phyloP scores from a whole-genome alignment of 2,113 vertebrate species.

The Chaetorhynchus papuensis region DNA sequence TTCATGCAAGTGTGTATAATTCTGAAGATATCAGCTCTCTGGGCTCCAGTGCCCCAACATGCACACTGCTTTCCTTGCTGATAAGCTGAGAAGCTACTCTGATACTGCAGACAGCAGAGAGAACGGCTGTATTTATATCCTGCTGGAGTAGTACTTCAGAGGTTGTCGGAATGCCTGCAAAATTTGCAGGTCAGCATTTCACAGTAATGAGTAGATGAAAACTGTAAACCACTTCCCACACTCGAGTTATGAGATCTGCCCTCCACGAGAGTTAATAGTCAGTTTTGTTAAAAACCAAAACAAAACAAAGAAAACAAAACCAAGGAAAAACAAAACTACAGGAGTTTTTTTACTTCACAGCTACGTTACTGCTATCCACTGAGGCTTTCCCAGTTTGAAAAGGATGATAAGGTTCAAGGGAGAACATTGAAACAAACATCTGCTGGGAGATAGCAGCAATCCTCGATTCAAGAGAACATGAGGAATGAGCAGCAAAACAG shows the following conservation, averaged over 20 bases:
- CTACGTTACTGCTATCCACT: background rate
- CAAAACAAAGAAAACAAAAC: background rate
- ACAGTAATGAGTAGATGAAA: conserved; percentile 4
- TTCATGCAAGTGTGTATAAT: background rate
- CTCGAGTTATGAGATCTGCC: background rate
- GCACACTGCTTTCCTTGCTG: background rate
- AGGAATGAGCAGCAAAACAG: background rate
- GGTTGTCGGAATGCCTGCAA: background rate
- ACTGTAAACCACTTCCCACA: conserved; percentile 13
- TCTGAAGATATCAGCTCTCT: background rate
- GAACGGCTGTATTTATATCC: background rate
- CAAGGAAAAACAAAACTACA: background rate
- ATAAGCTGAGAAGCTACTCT: background rate
- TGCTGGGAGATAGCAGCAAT: background rate
- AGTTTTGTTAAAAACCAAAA: background rate
- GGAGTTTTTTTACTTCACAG: background rate
- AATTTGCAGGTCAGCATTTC: conserved; percentile 39
- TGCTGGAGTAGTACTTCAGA: conserved; percentile 1
- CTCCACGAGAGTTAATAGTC: background rate
- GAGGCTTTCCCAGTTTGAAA: background rate
- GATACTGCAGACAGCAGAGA: background rate
- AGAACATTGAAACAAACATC: background rate
- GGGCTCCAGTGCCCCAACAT: background rate
- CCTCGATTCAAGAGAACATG: background rate
- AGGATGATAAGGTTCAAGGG: background rate